Evolutionary conservation across 1,140 invertebrate species (phyloP), one percentile per base, ranked within the genome.

Genomic region (Augochlora pura): DNA sequence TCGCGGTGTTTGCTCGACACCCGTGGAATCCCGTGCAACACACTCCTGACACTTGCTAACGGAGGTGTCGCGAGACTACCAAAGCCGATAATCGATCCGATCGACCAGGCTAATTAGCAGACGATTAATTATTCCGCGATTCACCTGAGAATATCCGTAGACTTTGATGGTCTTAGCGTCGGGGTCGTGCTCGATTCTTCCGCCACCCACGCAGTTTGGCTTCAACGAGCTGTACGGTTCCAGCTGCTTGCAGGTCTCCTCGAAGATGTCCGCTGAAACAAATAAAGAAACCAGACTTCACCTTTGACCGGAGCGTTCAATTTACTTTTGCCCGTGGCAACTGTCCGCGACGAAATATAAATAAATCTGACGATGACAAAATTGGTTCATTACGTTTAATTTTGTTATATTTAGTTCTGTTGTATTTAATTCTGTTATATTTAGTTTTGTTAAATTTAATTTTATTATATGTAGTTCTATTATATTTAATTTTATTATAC

Each of bases 111-210:
- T 77, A 16, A n/a, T 49, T 60, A 46, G 16, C 23, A 9, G 18
- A 9, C 27, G 21, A 1, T 64, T 52, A 82, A 71, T 73, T 52
- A 71, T 73, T 42, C 1, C 9, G 14, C 0, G 4, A 70, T 81
- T 90, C 90, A 96, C 96, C 93, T 97, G 95, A 25, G 97, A 98
- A 91, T 98, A 98, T 69, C 97, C 97, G 92, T 97, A 98, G 80
- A 98, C 96, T 86, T 96, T 94, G 65, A 98, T 95, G 68, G 93
- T 94, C 88, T 97, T 97, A n/a, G 94, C 93, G 4, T 92, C 93
- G 1, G 95, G 89, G 59, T 97, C 94, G 91, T 98, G 97, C 27
- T 95, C 93, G 85, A 98, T 98, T 86, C 97, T 94, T 23, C 98
- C 98, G 75, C 97, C 97, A 12, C 97, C 97, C 14, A 97, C 87